These are phyloP conservation scores for Meandrina meandrites DNA, from an alignment of 92 coral and sea anemone genomes.

Conservation along the genomic window DNA sequence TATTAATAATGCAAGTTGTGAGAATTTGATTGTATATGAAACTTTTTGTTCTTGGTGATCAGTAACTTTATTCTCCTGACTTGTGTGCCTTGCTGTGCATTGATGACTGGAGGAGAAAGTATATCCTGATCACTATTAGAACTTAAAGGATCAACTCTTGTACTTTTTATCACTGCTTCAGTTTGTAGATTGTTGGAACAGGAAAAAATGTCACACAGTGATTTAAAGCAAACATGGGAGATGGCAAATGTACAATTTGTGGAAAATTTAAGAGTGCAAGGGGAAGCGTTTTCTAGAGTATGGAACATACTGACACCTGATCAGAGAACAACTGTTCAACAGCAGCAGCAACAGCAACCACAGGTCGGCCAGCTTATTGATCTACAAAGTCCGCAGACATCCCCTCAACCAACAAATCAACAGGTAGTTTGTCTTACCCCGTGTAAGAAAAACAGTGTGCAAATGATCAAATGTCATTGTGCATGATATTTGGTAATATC, in stretches of 20 bases:
- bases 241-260: constrained; percentile 97
- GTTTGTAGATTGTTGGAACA: constrained; percentile 90
- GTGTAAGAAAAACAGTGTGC: no score
- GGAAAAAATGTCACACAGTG: constrained; percentile 89
- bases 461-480: not conserved
- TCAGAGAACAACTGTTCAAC: constrained; percentile 62
- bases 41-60: not conserved
- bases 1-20: not conserved
- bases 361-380: constrained; percentile 66
- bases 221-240: constrained; percentile 95
- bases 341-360: constrained; percentile 57
- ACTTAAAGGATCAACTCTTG: not conserved
- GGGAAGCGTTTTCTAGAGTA: constrained; percentile 61
- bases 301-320: constrained; percentile 80
- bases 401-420: constrained; percentile 58
- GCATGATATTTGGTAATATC: not conserved
- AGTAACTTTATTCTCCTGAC: not conserved
- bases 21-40: not conserved
- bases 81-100: not conserved
- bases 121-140: not conserved
- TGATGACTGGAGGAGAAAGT: not conserved
- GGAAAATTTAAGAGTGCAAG: constrained; percentile 77
- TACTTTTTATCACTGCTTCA: constrained; percentile 11
- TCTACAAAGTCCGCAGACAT: constrained; percentile 55
- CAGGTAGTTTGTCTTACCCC: constrained; percentile 30